Conservation (phyloP, 92 coral and sea anemone species). For the Desmophyllum pertusum region DNA sequence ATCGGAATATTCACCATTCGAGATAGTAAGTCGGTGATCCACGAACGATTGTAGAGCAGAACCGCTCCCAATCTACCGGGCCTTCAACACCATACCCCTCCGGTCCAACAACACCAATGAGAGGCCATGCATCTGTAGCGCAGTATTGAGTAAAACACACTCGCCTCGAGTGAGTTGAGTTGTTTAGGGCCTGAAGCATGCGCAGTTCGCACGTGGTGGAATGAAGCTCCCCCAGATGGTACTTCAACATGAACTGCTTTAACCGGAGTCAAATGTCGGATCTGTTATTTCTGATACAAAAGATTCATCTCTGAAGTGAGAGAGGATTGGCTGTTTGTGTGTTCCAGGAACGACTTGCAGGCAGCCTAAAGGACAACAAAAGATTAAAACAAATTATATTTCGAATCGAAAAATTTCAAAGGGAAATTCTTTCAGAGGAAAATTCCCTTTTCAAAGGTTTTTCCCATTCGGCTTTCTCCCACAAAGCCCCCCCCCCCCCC, state of each 20-base stretch:
- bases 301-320: slow-evolving; percentile 50
- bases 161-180: slow-evolving; percentile 36
- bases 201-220: slow-evolving; percentile 67
- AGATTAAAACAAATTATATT: background rate
- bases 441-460: no score
- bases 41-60: slow-evolving; percentile 54
- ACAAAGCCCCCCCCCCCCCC: no score
- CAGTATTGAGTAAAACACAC: slow-evolving; percentile 65
- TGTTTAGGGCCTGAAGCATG: slow-evolving; percentile 67
- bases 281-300: slow-evolving; percentile 65
- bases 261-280: slow-evolving; percentile 58
- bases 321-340: slow-evolving; percentile 60
- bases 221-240: slow-evolving; percentile 65
- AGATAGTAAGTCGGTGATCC: slow-evolving; percentile 48
- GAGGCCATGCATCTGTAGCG: slow-evolving; percentile 68
- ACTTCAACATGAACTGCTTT: slow-evolving; percentile 64
- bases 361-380: slow-evolving; percentile 38
- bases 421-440: no score
- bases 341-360: slow-evolving; percentile 74
- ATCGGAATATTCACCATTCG: slow-evolving; percentile 53
- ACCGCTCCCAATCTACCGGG: slow-evolving; percentile 69
- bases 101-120: slow-evolving; percentile 59
- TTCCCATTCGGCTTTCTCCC: no score
- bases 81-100: slow-evolving; percentile 51
- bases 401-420: no score